Conservation (phyloP, 2,113 vertebrate species). For the Notechis scutatus region DNA sequence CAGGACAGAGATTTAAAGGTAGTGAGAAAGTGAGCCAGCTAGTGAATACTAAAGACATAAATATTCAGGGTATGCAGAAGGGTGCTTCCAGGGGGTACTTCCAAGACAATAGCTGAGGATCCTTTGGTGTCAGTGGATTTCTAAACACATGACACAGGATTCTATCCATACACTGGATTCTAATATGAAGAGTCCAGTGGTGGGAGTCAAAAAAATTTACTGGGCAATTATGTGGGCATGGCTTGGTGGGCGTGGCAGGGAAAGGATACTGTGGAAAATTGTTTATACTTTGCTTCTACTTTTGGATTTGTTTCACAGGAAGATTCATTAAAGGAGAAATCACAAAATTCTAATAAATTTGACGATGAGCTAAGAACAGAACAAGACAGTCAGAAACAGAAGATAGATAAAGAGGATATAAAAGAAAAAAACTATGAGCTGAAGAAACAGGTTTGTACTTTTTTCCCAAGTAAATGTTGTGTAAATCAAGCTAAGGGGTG, state of each 20-base stretch:
- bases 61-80: not conserved
- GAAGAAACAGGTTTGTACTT: slow-evolving; percentile 36
- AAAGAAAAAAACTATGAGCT: slow-evolving; percentile 33
- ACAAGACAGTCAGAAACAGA: slow-evolving; percentile 35
- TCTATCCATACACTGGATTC: not conserved
- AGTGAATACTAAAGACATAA: not conserved
- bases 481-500: not conserved
- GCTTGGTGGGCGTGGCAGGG: no score
- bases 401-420: not conserved
- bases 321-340: slow-evolving; percentile 29
- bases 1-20: not conserved
- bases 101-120: not conserved
- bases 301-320: slow-evolving; percentile 53
- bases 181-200: not conserved
- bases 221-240: no score
- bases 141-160: not conserved
- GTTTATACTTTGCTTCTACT: not conserved
- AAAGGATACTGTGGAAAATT: not conserved
- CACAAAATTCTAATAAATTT: slow-evolving; percentile 29
- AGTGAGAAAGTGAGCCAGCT: not conserved
- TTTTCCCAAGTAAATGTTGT: not conserved
- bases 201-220: no score
- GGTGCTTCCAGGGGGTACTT: not conserved
- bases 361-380: slow-evolving; percentile 41
- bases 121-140: not conserved